Evolutionary conservation across 2,797 vertebrate genomes (phyloP).

Genomic region (Iguana delicatissima): DNA sequence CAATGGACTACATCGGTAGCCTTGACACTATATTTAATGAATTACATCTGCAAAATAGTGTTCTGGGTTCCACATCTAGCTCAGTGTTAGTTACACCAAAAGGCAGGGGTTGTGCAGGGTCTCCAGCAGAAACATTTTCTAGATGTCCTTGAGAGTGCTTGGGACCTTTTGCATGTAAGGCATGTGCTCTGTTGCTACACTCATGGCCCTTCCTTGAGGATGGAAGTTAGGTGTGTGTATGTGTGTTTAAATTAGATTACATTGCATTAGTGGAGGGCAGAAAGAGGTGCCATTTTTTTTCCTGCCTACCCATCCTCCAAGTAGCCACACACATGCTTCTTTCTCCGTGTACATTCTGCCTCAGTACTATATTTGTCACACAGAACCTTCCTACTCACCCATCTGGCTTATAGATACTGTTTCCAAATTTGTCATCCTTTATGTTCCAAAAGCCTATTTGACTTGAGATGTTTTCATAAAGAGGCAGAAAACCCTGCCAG

Average conservation of each 20-base stretch:
- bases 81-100: no score
- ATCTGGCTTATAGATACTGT: conserved; percentile 78
- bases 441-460: conserved; percentile 77
- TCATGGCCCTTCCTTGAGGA: not conserved
- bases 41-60: not conserved
- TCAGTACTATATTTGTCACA: conserved; percentile 78
- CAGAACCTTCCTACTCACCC: conserved; percentile 78
- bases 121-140: not conserved
- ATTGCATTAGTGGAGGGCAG: conserved; percentile 58
- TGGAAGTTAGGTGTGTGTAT: conserved; percentile 23
- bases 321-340: conserved; percentile 67
- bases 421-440: conserved; percentile 79
- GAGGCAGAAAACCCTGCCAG: conserved; percentile 75
- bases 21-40: not conserved
- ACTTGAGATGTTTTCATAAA: conserved; percentile 78
- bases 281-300: conserved; percentile 53
- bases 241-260: conserved; percentile 37
- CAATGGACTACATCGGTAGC: not conserved
- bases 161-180: not conserved
- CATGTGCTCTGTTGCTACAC: not conserved
- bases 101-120: not conserved
- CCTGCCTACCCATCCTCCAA: conserved; percentile 67
- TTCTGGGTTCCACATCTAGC: not conserved
- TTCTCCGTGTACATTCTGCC: conserved; percentile 72
- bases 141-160: not conserved